Evolutionary conservation across 1,140 invertebrate species (phyloP).

Genomic region (Cydia amplana): DNA sequence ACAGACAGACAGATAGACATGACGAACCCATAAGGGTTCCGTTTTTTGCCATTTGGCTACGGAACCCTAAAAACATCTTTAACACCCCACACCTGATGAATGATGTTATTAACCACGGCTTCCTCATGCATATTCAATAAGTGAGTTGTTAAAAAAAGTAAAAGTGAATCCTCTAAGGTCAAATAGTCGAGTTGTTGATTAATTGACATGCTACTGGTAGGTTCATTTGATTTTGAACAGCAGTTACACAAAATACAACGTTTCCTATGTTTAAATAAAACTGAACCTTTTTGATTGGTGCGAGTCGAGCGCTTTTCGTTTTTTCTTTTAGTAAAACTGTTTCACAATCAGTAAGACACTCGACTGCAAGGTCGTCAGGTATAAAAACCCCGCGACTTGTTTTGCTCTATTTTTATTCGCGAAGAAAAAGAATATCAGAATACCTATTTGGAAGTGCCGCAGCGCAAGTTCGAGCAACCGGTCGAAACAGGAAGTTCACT

Average conservation of each 20-base stretch:
- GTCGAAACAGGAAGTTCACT: constrained; percentile 74
- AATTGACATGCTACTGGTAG: constrained; percentile 45
- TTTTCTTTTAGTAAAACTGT: constrained; percentile 63
- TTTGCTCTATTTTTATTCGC: constrained; percentile 74
- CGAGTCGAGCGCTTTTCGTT: constrained; percentile 70
- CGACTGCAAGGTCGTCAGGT: constrained; percentile 70
- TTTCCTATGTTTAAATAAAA: constrained; percentile 5
- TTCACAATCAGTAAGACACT: constrained; percentile 72
- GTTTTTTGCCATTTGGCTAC: too few relatives aligned
- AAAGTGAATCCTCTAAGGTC: constrained; percentile 63
- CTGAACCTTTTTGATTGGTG: constrained; percentile 53
- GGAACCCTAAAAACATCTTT: constrained; percentile 50
- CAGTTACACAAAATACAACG: constrained; percentile 34
- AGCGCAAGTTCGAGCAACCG: constrained; percentile 53
- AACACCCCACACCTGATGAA: constrained; percentile 57
- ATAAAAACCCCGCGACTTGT: constrained; percentile 67
- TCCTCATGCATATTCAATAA: constrained; percentile 65
- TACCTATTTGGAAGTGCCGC: constrained; percentile 71
- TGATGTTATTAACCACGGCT: constrained; percentile 53
- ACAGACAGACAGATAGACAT: too few relatives aligned
- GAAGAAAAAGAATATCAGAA: constrained; percentile 74
- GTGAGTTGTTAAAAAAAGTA: constrained; percentile 71
- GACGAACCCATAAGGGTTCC: too few relatives aligned
- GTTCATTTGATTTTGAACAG: constrained; percentile 54
- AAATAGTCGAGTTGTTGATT: constrained; percentile 49